These are phyloP conservation scores for Calvadosia cruxmelitensis DNA, from an alignment of 30 jellyfish, hydroid and myxozoan species.

Conservation along the genomic window DNA sequence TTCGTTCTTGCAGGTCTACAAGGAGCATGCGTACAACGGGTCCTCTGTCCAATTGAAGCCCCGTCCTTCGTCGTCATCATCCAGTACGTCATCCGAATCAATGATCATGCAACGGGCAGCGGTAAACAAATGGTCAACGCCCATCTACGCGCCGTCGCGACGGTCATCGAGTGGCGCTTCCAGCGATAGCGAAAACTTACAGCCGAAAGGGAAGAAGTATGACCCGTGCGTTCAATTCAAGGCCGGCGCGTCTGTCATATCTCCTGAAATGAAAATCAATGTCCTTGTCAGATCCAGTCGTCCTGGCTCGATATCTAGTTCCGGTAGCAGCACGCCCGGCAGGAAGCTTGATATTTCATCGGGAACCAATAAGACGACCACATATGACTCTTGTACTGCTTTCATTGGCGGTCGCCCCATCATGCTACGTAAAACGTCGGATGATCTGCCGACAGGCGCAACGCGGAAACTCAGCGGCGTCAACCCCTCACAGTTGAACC, in stretches of 20 bases:
- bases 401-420: slow-evolving; percentile 53
- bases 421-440: not conserved
- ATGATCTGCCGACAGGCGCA: not conserved
- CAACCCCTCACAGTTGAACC: slow-evolving; percentile 10
- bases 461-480: slow-evolving; percentile 7
- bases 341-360: not conserved
- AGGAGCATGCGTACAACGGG: slow-evolving; percentile 66
- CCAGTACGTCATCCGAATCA: not conserved
- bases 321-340: slow-evolving; percentile 70
- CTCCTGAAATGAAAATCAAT: slow-evolving; percentile 37
- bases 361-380: not conserved
- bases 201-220: slow-evolving; percentile 26
- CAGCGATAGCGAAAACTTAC: slow-evolving; percentile 3
- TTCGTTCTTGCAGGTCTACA: slow-evolving; percentile 53
- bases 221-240: slow-evolving; percentile 93
- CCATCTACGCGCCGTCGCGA: slow-evolving; percentile 37
- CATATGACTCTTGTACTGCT: slow-evolving; percentile 38
- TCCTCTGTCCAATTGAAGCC: slow-evolving; percentile 16
- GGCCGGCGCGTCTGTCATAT: slow-evolving; percentile 73
- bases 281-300: slow-evolving; percentile 19
- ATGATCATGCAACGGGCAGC: slow-evolving; percentile 78
- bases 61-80: not conserved
- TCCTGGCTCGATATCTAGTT: slow-evolving; percentile 48
- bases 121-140: slow-evolving; percentile 94
- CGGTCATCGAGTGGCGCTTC: slow-evolving; percentile 26